Evolutionary conservation across 2,888 invertebrate species (phyloP).

Genomic region (Tuberolachnus salignus): DNA sequence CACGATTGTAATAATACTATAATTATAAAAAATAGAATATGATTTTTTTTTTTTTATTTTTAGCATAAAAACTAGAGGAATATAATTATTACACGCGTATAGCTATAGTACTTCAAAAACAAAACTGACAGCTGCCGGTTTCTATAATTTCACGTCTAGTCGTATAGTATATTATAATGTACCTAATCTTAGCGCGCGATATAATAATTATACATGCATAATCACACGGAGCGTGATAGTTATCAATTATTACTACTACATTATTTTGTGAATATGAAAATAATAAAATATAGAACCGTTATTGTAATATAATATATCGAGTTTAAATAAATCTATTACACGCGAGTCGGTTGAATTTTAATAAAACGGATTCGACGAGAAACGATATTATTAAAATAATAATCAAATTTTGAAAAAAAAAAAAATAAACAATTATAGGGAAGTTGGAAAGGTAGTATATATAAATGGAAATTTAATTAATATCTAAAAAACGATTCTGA

Average conservation of each 20-base stretch:
- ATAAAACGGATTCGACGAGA: not conserved
- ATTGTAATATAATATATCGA: not conserved
- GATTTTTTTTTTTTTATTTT: conserved; percentile 26
- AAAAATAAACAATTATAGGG: not conserved
- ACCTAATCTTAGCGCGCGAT: not conserved
- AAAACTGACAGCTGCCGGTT: conserved; percentile 17
- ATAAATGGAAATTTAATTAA: too few relatives aligned
- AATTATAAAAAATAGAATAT: not conserved
- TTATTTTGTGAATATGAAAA: conserved; percentile 8
- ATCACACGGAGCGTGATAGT: not conserved
- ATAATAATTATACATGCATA: conserved; percentile 28
- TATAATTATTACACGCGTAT: not conserved
- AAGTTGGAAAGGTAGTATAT: too few relatives aligned
- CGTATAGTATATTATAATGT: conserved; percentile 5
- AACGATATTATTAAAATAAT: conserved; percentile 19
- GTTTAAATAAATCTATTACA: not conserved
- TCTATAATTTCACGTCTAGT: conserved; percentile 6
- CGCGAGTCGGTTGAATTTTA: not conserved
- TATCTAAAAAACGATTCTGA: too few relatives aligned
- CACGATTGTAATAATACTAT: not conserved
- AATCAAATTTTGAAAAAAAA: conserved; percentile 14
- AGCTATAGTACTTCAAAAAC: conserved; percentile 10
- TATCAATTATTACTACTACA: conserved; percentile 5
- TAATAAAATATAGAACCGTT: conserved; percentile 11
- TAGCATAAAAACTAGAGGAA: not conserved